Base-by-base conservation (phyloP, 2,888 invertebrate species). In the Teleiodes luculella region DNA sequence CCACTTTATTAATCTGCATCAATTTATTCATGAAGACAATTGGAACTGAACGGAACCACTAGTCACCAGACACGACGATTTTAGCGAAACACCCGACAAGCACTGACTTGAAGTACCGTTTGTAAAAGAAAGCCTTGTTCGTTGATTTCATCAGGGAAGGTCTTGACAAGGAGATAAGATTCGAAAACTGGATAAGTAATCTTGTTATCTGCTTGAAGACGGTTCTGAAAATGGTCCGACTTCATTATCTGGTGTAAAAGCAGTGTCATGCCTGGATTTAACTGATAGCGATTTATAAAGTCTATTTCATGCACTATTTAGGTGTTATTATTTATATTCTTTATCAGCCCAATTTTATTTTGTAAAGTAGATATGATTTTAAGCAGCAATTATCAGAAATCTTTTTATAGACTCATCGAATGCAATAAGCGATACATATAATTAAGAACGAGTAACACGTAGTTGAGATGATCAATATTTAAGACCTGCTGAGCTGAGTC, bases 1-100 rank as follows among this genome's bases (percentile, higher is more conserved):
- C 73, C 81, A 83, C 75, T 87, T 84, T 83, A 85, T 77, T 84
- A 84, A 83, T 84, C 84, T 80, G 80, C 76, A 83, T 83, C 86
- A 87, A 87, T 87, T 87, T 87, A 78, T 77, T 78, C 78, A 74
- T 72, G 75, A 63, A 80, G 78, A 82, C 86, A 86, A 85, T 86
- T 86, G 30, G 37, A 24, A 33, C 45, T n/a, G 43, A 49, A 47
- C 54, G 51, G 52, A 57, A 54, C 48, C 48, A 49, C 8, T 13
- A 8, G 16, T 16, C 28, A 50, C 24, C n/a, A 18, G 28, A 48
- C 47, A 30, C 53, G 53, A 53, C 46, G 24, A 47, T 37, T 36
- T 39, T 16, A 28, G 30, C 24, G 31, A 31, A 18, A 48, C 37
- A 53, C 13, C 30, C 35, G 20, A 39, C 49, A 30, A 20, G 24